Evolutionary conservation across 1,140 invertebrate species (phyloP).

Genomic region (Cherax destructor): DNA sequence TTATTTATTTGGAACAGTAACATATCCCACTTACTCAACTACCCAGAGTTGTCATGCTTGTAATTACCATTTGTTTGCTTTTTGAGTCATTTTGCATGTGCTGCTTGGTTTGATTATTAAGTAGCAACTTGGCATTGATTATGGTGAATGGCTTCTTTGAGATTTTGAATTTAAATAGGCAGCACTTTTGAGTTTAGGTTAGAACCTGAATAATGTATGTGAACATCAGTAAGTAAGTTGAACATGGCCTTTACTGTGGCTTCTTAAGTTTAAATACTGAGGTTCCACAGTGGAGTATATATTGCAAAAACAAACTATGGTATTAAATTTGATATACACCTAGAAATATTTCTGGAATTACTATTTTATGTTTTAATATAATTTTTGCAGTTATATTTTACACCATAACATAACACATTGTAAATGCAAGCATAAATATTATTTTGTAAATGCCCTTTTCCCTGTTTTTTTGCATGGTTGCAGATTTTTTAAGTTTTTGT

Average conservation of each 20-base stretch:
- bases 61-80: neutral
- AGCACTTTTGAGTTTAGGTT: no score
- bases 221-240: no score
- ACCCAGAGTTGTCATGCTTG: neutral
- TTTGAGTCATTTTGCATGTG: neutral
- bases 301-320: neutral
- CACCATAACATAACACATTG: neutral
- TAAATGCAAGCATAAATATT: neutral
- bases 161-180: no score
- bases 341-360: neutral
- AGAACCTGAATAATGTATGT: no score
- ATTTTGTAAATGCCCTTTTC: neutral
- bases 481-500: neutral
- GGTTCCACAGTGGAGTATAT: no score
- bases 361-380: no score
- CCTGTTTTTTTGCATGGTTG: neutral
- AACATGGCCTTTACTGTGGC: no score
- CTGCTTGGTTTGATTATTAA: neutral
- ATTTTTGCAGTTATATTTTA: neutral
- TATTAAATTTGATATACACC: neutral
- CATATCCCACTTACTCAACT: neutral
- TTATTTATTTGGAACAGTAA: neutral
- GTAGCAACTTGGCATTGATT: neutral
- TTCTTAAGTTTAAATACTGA: no score
- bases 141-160: neutral